Evolutionary conservation across 2,888 invertebrate species (phyloP).

Genomic region (Drosophila nigricruria): DNA sequence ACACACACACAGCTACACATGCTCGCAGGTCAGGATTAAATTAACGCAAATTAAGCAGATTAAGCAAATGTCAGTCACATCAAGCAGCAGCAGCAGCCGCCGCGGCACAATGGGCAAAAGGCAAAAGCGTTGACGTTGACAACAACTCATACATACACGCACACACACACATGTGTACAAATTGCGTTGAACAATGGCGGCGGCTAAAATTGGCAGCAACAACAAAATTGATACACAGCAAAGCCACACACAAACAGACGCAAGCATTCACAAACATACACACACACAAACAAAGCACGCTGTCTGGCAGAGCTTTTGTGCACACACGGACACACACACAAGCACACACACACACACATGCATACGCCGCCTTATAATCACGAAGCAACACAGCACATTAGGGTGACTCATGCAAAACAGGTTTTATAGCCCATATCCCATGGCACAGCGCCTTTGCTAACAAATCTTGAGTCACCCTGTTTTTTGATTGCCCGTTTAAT

Average conservation of each 20-base stretch:
- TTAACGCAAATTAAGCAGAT: constrained; percentile 75
- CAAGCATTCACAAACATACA: constrained; percentile 29
- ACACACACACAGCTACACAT: background rate
- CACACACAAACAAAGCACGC: constrained; percentile 33
- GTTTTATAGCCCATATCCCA: background rate
- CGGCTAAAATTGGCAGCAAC: constrained; percentile 46
- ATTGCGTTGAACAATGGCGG: constrained; percentile 62
- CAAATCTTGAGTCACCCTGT: constrained; percentile 37
- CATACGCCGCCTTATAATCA: constrained; percentile 36
- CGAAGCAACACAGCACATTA: constrained; percentile 14
- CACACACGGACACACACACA: background rate
- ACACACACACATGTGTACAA: constrained; percentile 24
- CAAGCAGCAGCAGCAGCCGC: constrained; percentile 43
- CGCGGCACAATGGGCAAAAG: constrained; percentile 56
- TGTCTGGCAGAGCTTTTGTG: constrained; percentile 56
- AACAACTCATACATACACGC: constrained; percentile 21
- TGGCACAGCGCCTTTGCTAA: constrained; percentile 5
- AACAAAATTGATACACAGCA: constrained; percentile 70
- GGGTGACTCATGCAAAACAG: constrained; percentile 44
- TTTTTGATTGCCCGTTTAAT: constrained; percentile 34
- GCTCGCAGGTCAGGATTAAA: constrained; percentile 58
- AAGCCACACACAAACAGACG: constrained; percentile 45
- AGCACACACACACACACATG: background rate
- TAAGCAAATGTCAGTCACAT: constrained; percentile 72
- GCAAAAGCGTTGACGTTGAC: constrained; percentile 66